A percentile compares a stretch with the other conserved stretches of the same genome.
Evolutionary conservation across 2,888 invertebrate species (phyloP).

Genomic region (Drosophila birchii): DNA sequence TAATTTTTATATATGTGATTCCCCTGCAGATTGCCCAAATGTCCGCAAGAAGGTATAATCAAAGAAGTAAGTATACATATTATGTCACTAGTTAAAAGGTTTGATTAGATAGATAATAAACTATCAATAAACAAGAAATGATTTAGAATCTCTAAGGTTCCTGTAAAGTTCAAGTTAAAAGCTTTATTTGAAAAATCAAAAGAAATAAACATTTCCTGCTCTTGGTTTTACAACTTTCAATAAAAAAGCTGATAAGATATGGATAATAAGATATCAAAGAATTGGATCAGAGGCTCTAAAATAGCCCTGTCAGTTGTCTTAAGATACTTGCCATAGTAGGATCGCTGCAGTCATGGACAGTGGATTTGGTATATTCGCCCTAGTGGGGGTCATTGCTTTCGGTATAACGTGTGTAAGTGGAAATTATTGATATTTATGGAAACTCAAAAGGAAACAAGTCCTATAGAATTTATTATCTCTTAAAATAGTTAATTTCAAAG

Average conservation of each 20-base stretch:
- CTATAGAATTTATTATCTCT: background rate
- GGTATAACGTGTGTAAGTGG: background rate
- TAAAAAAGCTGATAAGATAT: background rate
- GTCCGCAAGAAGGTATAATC: background rate
- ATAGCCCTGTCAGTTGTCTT: background rate
- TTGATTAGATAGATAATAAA: background rate
- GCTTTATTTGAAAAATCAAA: background rate
- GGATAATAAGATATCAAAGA: background rate
- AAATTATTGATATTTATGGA: background rate
- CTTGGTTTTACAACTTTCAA: background rate
- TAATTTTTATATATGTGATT: background rate
- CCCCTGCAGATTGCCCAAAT: background rate
- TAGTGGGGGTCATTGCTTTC: background rate
- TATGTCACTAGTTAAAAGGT: background rate
- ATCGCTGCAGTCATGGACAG: background rate
- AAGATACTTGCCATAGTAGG: background rate
- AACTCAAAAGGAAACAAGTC: fast-evolving
- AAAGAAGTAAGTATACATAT: constrained; percentile 1
- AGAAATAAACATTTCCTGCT: background rate
- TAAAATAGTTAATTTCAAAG: constrained; percentile 1
- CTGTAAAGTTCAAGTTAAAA: background rate
- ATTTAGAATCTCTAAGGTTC: background rate
- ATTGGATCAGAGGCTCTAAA: background rate
- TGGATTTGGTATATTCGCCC: background rate
- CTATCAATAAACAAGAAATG: background rate